phyloP scores from a whole-genome alignment of 2,888 invertebrate species.

The Sussaba pulchella region DNA sequence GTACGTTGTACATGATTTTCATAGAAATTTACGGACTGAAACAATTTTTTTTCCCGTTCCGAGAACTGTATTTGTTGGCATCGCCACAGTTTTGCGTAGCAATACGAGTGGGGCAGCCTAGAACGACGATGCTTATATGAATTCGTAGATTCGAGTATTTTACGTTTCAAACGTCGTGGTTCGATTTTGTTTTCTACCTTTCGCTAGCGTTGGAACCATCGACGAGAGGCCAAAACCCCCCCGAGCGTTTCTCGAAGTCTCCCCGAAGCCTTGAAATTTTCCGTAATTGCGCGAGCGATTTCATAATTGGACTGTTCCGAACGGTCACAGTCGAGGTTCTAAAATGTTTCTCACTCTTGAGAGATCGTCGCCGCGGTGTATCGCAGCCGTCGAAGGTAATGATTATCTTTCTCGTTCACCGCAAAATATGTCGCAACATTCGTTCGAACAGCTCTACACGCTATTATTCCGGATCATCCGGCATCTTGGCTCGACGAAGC shows the following conservation, averaged over 20 bases:
- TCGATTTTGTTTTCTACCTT: constrained; percentile 16
- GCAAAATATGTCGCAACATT: constrained; percentile 42
- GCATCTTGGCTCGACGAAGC: constrained; percentile 11
- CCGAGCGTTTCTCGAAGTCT: constrained; percentile 32
- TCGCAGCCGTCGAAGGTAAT: not conserved
- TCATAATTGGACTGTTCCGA: constrained; percentile 74
- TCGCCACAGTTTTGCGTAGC: not conserved
- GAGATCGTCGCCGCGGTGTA: not conserved
- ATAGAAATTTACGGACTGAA: not conserved
- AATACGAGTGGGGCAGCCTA: too few species aligned
- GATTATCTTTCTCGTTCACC: constrained; percentile 26
- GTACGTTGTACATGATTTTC: not conserved
- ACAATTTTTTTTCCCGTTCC: not conserved
- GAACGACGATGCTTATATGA: not conserved
- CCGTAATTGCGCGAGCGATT: constrained; percentile 76
- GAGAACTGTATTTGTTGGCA: constrained; percentile 6
- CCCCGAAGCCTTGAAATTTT: constrained; percentile 76
- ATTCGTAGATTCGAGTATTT: constrained; percentile 2
- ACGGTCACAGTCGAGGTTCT: constrained; percentile 64
- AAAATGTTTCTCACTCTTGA: constrained; percentile 50
- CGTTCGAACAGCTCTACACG: constrained; percentile 39
- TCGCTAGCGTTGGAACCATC: constrained; percentile 6
- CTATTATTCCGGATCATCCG: constrained; percentile 64
- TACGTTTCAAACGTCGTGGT: not conserved
- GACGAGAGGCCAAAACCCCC: constrained; percentile 25